Conservation (phyloP, 92 coral and sea anemone genomes). For the Epizoanthus illoricatus region DNA sequence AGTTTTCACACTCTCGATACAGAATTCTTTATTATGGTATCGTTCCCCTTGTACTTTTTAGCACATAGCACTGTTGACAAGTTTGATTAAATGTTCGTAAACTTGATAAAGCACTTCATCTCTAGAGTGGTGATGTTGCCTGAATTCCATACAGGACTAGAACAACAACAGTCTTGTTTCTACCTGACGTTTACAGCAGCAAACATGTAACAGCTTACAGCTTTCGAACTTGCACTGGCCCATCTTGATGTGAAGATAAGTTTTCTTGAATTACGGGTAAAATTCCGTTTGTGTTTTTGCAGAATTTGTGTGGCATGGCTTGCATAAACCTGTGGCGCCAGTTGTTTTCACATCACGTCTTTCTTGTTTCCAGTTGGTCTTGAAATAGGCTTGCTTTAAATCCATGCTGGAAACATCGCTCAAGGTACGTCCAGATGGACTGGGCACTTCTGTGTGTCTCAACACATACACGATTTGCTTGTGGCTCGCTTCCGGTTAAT, state of each 20-base stretch:
- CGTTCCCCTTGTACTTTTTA: slow-evolving; percentile 9
- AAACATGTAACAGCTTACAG: slow-evolving; percentile 62
- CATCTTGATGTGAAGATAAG: slow-evolving; percentile 35
- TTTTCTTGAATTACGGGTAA: slow-evolving; percentile 11
- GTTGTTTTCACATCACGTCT: slow-evolving; percentile 1
- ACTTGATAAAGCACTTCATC: neutral
- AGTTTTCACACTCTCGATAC: slow-evolving; percentile 35
- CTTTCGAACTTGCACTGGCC: slow-evolving; percentile 53
- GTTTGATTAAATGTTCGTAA: slow-evolving; percentile 38
- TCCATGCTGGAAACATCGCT: slow-evolving; percentile 43
- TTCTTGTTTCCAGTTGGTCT: slow-evolving; percentile 46
- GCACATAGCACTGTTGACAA: slow-evolving; percentile 44
- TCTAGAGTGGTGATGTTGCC: slow-evolving; percentile 22
- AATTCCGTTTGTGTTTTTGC: slow-evolving; percentile 44
- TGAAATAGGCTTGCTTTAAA: slow-evolving; percentile 40
- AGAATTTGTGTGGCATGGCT: slow-evolving; percentile 31
- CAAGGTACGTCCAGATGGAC: slow-evolving; percentile 37
- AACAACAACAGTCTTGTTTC: slow-evolving; percentile 50
- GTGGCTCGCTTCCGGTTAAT: slow-evolving; percentile 24
- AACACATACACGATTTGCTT: neutral
- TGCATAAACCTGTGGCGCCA: slow-evolving; percentile 7
- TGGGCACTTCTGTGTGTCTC: slow-evolving; percentile 1
- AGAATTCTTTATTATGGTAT: slow-evolving; percentile 47
- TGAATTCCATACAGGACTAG: slow-evolving; percentile 48
- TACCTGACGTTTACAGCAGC: slow-evolving; percentile 56